Conservation (phyloP, 2,797 vertebrate species). For the Urosaurus nigricauda region DNA sequence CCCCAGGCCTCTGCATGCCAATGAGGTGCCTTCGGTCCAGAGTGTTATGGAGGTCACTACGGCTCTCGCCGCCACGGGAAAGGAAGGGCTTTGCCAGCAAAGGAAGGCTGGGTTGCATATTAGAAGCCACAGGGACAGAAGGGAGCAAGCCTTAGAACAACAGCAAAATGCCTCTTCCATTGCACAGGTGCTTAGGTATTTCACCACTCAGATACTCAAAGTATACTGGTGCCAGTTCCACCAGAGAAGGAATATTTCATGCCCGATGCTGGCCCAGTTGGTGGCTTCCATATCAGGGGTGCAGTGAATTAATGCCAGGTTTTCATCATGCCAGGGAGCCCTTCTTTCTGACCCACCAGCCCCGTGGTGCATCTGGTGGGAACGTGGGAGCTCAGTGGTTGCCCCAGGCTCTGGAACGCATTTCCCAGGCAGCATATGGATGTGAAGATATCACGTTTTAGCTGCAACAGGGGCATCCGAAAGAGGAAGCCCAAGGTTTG, state of each 20-base stretch:
- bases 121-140: background rate
- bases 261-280: background rate
- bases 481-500: too few species aligned
- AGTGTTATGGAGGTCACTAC: background rate
- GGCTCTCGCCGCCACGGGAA: fast-evolving
- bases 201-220: background rate
- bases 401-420: too few species aligned
- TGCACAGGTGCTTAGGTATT: background rate
- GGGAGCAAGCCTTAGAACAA: background rate
- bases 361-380: too few species aligned
- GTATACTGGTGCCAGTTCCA: background rate
- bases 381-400: too few species aligned
- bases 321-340: too few species aligned
- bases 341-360: too few species aligned
- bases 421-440: too few species aligned
- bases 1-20: background rate
- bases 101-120: background rate
- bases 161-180: fast-evolving
- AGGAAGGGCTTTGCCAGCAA: too few species aligned
- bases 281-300: too few species aligned
- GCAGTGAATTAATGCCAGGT: too few species aligned
- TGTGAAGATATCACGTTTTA: too few species aligned
- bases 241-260: background rate
- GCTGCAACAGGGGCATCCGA: too few species aligned
- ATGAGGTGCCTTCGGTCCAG: background rate